Evolutionary conservation across 2,797 vertebrate species (phyloP), one percentile per base, ranked within the genome.

Genomic region (Microtus californicus): DNA sequence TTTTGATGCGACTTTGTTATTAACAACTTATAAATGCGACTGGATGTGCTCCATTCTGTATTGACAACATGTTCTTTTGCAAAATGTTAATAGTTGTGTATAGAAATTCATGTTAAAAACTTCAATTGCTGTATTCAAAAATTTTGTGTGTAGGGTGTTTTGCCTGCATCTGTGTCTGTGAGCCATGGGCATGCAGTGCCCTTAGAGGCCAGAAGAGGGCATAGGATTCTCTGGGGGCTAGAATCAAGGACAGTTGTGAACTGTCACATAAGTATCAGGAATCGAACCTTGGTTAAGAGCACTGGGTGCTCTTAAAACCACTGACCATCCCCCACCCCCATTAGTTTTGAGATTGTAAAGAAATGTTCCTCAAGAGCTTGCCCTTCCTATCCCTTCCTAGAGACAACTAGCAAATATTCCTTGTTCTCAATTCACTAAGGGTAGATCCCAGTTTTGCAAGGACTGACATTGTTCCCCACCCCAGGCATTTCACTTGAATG

Each of bases 11-110:
- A 51, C 27, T 87, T 94, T 90, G 65, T 73, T 15, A 82, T 51
- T 76, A 86, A 71, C 14, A 83, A 25, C 45, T 94, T 78, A 73
- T 92, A 93, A 87, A 59, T 90, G 25, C 27, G 63, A 21, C 91
- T 37, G 23, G 31, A 86, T 69, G 21, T 86, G 21, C 19, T 65
- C 65, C 43, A 27, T 51, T 69, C 21, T 86, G 63, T 59, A 89
- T 95, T 43, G 37, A 61, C 40, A 63, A 59, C 13, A 13, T 87
- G 34, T 74, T 48, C 48, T 88, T 87, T 94, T 80, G 56, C 4
- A 93, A 83, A 71, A 94, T 19, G 29, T n/a, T 86, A 69, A 61
- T 37, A 87, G 25, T 80, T 69, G 45, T 61, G 4, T 59, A 74
- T 77, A 76, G 69, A 25, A 78, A 43, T 76, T 93, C 37, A 65